phyloP scores from a whole-genome alignment of 1,140 invertebrate species.

The Drosophila pseudoobscura region DNA sequence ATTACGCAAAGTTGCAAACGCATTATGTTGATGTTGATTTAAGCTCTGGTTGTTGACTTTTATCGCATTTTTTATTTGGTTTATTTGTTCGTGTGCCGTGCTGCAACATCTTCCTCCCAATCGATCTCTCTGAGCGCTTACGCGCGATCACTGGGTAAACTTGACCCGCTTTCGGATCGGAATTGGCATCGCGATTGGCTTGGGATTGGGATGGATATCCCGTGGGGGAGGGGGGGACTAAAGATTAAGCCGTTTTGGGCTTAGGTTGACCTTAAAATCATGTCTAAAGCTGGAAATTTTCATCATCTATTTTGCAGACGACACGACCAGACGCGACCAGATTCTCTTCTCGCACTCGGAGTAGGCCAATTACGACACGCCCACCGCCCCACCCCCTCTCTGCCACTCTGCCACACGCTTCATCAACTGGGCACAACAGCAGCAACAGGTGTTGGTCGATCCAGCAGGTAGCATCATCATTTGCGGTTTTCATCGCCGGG shows the following conservation, averaged over 20 bases:
- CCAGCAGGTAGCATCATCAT: slow-evolving; percentile 59
- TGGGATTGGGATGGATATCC: slow-evolving; percentile 4
- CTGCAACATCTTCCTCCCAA: slow-evolving; percentile 58
- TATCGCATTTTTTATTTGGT: slow-evolving; percentile 51
- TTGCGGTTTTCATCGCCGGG: slow-evolving; percentile 57
- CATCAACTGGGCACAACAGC: slow-evolving; percentile 3
- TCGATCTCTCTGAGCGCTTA: slow-evolving; percentile 6
- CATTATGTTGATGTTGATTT: slow-evolving; percentile 77
- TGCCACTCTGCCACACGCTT: neutral
- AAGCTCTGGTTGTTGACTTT: slow-evolving; percentile 54
- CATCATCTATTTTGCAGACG: slow-evolving; percentile 40
- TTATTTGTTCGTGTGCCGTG: slow-evolving; percentile 50
- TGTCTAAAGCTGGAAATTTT: neutral
- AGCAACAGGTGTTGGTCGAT: slow-evolving; percentile 46
- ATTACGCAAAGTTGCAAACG: slow-evolving; percentile 75
- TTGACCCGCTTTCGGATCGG: slow-evolving; percentile 62
- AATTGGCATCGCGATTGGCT: slow-evolving; percentile 37
- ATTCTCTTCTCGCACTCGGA: slow-evolving; percentile 33
- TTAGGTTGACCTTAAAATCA: slow-evolving; percentile 14
- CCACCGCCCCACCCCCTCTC: slow-evolving; percentile 1
- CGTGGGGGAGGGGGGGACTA: neutral
- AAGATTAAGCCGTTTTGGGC: neutral
- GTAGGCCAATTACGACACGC: slow-evolving; percentile 59
- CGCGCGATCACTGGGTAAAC: slow-evolving; percentile 35
- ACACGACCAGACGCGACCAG: slow-evolving; percentile 1